These are phyloP conservation scores for Charina bottae DNA, from an alignment of 2,113 vertebrate genomes.

Conservation along the genomic window DNA sequence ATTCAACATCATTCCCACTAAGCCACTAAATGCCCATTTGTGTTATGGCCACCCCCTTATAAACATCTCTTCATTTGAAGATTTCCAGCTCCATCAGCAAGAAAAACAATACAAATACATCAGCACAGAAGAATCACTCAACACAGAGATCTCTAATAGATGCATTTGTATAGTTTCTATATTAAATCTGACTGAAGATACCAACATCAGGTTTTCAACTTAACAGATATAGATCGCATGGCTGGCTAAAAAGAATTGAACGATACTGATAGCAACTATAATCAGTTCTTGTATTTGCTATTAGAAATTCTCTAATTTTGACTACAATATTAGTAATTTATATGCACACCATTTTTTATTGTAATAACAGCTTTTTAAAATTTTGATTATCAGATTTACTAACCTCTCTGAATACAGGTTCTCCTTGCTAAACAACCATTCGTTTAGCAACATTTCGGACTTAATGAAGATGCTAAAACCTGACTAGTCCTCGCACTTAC, in stretches of 20 bases:
- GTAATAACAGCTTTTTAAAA: background rate
- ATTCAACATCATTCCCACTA: background rate
- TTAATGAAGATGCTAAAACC: no score
- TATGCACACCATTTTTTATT: background rate
- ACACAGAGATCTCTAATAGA: background rate
- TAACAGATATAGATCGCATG: background rate
- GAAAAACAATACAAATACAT: background rate
- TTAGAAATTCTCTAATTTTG: background rate
- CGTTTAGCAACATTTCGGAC: no score
- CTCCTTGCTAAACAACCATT: no score
- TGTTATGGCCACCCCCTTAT: background rate
- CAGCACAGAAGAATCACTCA: background rate
- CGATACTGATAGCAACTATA: background rate
- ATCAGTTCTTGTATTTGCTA: background rate
- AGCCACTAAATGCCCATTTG: background rate
- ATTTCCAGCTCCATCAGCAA: background rate
- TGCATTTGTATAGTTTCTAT: background rate
- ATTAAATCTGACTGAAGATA: background rate
- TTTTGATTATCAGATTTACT: background rate
- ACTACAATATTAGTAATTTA: background rate
- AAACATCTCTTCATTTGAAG: background rate
- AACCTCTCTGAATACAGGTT: background rate
- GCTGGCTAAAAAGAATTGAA: background rate
- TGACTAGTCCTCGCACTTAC: no score
- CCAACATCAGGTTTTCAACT: background rate